Percentiles rank a stretch among this genome's conserved stretches.
These are phyloP conservation scores for Ichneumoninae sp. DNA, from an alignment of 2,888 invertebrate species.

Conservation along the genomic window DNA sequence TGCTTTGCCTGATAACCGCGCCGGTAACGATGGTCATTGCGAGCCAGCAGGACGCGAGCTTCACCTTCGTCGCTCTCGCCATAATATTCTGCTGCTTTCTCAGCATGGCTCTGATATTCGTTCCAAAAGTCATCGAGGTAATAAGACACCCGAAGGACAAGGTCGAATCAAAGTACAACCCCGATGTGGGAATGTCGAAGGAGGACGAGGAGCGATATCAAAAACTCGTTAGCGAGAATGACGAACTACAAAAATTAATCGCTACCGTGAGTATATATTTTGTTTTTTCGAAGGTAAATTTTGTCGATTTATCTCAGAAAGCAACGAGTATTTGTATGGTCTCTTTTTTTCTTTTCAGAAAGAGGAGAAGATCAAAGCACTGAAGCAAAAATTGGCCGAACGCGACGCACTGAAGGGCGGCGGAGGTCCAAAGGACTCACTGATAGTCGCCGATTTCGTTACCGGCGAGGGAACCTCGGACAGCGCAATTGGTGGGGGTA, in stretches of 20 bases:
- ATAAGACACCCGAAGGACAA: slow-evolving; percentile 95
- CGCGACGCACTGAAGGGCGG: slow-evolving; percentile 88
- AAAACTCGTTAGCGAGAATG: slow-evolving; percentile 96
- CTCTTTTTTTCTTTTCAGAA: slow-evolving; percentile 87
- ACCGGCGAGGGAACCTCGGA: slow-evolving; percentile 92
- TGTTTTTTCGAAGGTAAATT: background rate
- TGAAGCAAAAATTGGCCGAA: slow-evolving; percentile 93
- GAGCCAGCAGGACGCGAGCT: slow-evolving; percentile 98
- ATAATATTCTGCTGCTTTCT: slow-evolving; percentile 99
- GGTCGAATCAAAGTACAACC: slow-evolving; percentile 94
- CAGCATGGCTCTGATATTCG: slow-evolving; percentile 99
- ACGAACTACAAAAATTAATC: slow-evolving; percentile 97
- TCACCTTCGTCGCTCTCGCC: slow-evolving; percentile 97
- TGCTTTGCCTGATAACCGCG: slow-evolving; percentile 98
- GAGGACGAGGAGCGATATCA: slow-evolving; percentile 98
- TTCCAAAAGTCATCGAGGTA: slow-evolving; percentile 98
- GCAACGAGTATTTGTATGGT: background rate
- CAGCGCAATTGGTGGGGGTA: slow-evolving; percentile 90
- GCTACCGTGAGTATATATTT: slow-evolving; percentile 89
- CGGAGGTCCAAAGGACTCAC: slow-evolving; percentile 88
- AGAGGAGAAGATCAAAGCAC: slow-evolving; percentile 93
- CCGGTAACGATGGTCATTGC: slow-evolving; percentile 99
- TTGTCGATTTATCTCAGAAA: background rate
- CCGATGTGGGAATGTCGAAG: slow-evolving; percentile 92
- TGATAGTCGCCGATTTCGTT: slow-evolving; percentile 91